Percentiles rank a stretch among this genome's conserved stretches.
phyloP scores from a whole-genome alignment of 2,797 vertebrate genomes.

The Peromyscus melanophrys region DNA sequence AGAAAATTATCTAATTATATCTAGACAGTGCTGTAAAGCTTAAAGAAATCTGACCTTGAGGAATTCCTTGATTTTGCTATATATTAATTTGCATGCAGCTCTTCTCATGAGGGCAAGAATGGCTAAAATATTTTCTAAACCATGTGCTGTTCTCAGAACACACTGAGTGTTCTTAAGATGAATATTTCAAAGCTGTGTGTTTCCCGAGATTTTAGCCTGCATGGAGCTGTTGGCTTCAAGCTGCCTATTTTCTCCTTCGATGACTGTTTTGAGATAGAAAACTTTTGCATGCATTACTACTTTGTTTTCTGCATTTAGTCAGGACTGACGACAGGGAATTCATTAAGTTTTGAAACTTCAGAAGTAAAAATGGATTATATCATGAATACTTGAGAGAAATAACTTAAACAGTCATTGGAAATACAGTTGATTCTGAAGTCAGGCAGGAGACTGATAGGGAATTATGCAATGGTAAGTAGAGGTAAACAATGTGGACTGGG shows the following conservation, averaged over 20 bases:
- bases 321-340: background rate
- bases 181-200: background rate
- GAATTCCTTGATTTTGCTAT: slow-evolving; percentile 33
- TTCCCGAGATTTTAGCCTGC: background rate
- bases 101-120: background rate
- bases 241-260: background rate
- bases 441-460: background rate
- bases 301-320: slow-evolving; percentile 24
- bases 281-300: background rate
- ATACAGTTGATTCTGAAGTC: background rate
- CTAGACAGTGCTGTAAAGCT: background rate
- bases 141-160: background rate
- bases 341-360: slow-evolving; percentile 46
- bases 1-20: slow-evolving; percentile 25
- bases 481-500: background rate
- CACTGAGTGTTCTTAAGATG: background rate
- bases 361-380: background rate
- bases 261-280: slow-evolving; percentile 7
- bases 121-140: slow-evolving; percentile 23
- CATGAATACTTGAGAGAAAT: background rate
- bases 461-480: background rate
- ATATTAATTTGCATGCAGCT: background rate
- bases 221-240: background rate
- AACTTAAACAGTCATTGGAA: background rate
- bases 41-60: slow-evolving; percentile 37